Base-by-base conservation (phyloP, 2,113 vertebrate genomes). In the Cololabis saira region DNA sequence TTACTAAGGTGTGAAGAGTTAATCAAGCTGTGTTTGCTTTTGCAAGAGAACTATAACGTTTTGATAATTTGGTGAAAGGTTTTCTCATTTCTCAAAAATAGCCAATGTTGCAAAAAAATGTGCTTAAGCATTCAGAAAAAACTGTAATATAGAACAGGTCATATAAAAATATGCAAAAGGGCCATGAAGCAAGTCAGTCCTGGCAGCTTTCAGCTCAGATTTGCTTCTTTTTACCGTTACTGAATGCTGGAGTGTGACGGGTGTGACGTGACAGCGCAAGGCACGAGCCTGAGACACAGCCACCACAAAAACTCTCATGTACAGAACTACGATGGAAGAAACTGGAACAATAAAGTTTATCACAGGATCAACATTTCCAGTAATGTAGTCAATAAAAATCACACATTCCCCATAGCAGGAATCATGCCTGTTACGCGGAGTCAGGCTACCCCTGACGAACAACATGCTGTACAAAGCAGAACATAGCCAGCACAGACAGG, bases 251-350 rank as follows among this genome's bases (percentile, higher is more conserved):
- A 27, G 27, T 14, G 51, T 43, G 10, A 45, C 17, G 1, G 33
- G 13, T 42, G 44, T 21, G 18, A 49, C 14, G 0, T 55, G 43
- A 40, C 30, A 44, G 43, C 62, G 43, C 50, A 78, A 93, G 27
- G 85, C 91, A 10, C 61, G 56, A 19, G 68, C 76, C 17, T 85
- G 79, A 58, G 59, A 74, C 48, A 53, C 65, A 15, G 76, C 83
- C n/a, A 70, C 79, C 27, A 61, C 41, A 41, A 72, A 78, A 3
- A 85, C 74, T 13, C 58, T 67, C 12, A 62, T 27, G 19, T 82
- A 80, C 33, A 86, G 55, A 21, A 65, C 15, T 30, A 83, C 3
- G 2, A 86, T 78, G 1, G 67, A 30, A 40, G 60, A 33, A 15
- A 59, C 19, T 1, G 81, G 81, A 48, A 52, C 13, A 21, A 66